Conservation (phyloP, 2,113 vertebrate species). For the Nymphicus hollandicus region DNA sequence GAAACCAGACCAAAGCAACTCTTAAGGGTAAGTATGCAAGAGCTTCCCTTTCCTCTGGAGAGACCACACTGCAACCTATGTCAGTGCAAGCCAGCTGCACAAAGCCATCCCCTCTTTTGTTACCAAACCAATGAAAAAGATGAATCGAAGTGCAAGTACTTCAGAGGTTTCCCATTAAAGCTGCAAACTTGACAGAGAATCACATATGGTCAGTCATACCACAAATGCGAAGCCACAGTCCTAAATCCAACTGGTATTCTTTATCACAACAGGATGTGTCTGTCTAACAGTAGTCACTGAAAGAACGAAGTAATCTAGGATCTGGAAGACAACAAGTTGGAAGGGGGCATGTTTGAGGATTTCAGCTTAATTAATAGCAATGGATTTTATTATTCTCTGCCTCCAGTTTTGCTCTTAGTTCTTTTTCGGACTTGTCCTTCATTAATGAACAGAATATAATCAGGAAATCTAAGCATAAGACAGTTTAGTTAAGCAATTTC, state of each 20-base stretch:
- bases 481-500: background rate
- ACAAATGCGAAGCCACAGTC: background rate
- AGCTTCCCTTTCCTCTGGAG: background rate
- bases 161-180: background rate
- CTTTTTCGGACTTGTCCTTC: background rate
- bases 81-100: background rate
- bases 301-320: background rate
- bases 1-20: background rate
- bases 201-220: slow-evolving; percentile 7
- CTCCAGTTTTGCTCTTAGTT: slow-evolving; percentile 13
- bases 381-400: slow-evolving; percentile 1
- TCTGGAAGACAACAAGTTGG: background rate
- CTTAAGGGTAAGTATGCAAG: background rate
- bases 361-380: slow-evolving; percentile 32
- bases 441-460: background rate
- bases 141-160: background rate
- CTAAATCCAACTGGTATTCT: slow-evolving; percentile 5
- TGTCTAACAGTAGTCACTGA: background rate
- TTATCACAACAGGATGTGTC: background rate
- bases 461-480: background rate
- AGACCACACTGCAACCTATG: background rate
- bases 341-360: background rate
- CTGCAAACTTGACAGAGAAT: slow-evolving; percentile 7
- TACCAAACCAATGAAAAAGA: background rate
- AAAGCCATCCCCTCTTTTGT: background rate